Conservation (phyloP, 2,888 invertebrate species). For the Clitarchus hookeri region DNA sequence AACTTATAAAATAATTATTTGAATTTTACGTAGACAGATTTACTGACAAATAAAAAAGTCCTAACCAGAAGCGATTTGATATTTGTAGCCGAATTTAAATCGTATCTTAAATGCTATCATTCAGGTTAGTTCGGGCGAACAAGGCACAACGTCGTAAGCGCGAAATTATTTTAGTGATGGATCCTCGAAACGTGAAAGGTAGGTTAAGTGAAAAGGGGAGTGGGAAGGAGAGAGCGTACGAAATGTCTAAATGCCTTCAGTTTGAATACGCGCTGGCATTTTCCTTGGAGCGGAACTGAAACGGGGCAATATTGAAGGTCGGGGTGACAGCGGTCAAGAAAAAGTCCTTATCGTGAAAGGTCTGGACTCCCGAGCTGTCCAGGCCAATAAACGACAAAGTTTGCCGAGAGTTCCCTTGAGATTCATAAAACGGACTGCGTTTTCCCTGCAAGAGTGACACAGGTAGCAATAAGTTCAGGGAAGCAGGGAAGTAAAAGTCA, state of each 20-base stretch:
- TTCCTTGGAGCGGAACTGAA: background rate
- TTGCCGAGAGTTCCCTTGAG: background rate
- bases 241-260: slow-evolving; percentile 7
- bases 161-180: too few species aligned
- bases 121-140: too few species aligned
- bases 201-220: background rate
- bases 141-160: too few species aligned
- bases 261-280: slow-evolving; percentile 14
- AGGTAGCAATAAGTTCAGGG: background rate
- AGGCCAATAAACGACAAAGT: slow-evolving; percentile 11
- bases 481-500: background rate
- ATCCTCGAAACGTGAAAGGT: too few species aligned
- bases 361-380: slow-evolving; percentile 17
- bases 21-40: too few species aligned
- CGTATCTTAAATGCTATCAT: too few species aligned
- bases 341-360: slow-evolving; percentile 23
- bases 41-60: too few species aligned
- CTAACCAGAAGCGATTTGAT: too few species aligned
- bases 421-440: slow-evolving; percentile 8
- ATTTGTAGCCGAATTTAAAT: too few species aligned
- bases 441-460: background rate
- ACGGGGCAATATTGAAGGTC: slow-evolving; percentile 21
- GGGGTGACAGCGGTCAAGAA: slow-evolving; percentile 23
- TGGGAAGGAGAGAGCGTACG: background rate
- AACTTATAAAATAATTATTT: too few species aligned